A percentile compares a stretch with the other conserved stretches of the same genome.
Evolutionary conservation across 92 coral and sea anemone species (phyloP).

Genomic region (Epizoanthus illoricatus): DNA sequence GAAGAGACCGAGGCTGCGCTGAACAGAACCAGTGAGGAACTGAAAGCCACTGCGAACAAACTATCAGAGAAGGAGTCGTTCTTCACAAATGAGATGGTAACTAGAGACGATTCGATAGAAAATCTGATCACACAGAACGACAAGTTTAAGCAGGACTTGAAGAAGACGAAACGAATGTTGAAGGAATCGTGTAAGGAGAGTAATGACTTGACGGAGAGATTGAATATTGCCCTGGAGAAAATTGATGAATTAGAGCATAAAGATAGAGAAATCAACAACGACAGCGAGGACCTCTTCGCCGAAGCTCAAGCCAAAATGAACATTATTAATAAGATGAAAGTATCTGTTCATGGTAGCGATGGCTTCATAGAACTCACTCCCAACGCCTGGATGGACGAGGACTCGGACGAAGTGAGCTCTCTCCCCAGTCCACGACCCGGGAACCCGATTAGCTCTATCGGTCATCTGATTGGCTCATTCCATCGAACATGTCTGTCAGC

Average conservation of each 20-base stretch:
- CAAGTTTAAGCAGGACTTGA: slow-evolving; percentile 53
- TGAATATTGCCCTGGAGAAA: slow-evolving; percentile 53
- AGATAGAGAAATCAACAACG: slow-evolving; percentile 53
- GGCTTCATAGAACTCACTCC: slow-evolving; percentile 61
- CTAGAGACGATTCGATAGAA: slow-evolving; percentile 53
- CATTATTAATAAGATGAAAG: slow-evolving; percentile 71
- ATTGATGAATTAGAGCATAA: slow-evolving; percentile 62
- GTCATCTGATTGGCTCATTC: slow-evolving; percentile 65
- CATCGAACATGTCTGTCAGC: slow-evolving; percentile 74
- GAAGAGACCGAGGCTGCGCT: slow-evolving; percentile 54
- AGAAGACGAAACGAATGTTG: slow-evolving; percentile 57
- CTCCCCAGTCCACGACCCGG: slow-evolving; percentile 53
- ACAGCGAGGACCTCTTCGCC: slow-evolving; percentile 72
- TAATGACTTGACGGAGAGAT: slow-evolving; percentile 58
- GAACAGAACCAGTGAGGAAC: slow-evolving; percentile 49
- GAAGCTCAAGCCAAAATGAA: slow-evolving; percentile 89
- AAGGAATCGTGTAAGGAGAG: slow-evolving; percentile 60
- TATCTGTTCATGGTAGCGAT: slow-evolving; percentile 59
- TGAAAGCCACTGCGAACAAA: slow-evolving; percentile 50
- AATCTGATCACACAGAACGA: slow-evolving; percentile 44
- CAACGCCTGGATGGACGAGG: slow-evolving; percentile 40
- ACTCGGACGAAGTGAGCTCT: slow-evolving; percentile 47
- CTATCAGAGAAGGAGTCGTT: slow-evolving; percentile 58
- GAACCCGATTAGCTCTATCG: slow-evolving; percentile 53
- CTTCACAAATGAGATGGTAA: slow-evolving; percentile 39